Evolutionary conservation across 2,797 vertebrate species (phyloP), one percentile per base, ranked within the genome.

Genomic region (Halcyon smyrnensis): DNA sequence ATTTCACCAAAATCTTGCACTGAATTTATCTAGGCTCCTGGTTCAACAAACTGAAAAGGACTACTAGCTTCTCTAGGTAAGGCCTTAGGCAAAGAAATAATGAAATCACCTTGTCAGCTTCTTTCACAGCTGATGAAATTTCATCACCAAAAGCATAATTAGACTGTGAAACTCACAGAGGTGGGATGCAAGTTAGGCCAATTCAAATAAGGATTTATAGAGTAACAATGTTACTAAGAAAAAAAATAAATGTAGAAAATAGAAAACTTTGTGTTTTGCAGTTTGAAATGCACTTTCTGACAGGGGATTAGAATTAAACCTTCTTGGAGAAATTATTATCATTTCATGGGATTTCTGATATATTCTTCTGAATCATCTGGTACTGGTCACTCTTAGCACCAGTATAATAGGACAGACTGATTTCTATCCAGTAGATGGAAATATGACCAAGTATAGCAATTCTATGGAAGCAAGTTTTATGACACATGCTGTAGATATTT

Each of bases 71-170:
- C 60, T 73, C 34, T 83, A 73, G 43, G 15, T 89, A 56, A 89
- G 73, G 43, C 48, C 82, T 80, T 48, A 70, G 63, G 60, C 57
- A 91, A 91, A 90, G 41, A 94, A 93, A 86, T 62, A 78, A 78
- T 64, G 37, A 91, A 62, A 90, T 46, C 7, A 71, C 30, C 41
- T 82, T 69, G 84, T 76, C 74, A 71, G 32, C 6, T 79, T 45
- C 43, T 86, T 86, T 87, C 48, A 51, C 43, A 86, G 27, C 46
- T 36, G n/a, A 32, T 81, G 21, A 84, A 63, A 69, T 85, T 89
- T 93, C 69, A 65, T 90, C 74, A 76, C 24, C 81, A 65, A 86
- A 91, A 86, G 12, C 12, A 68, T 65, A 83, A 89, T 87, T 86
- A 73, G 46, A 62, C 57, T 68, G 23, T 65, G 65, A 50, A 73